Evolutionary conservation across 2,888 invertebrate genomes (phyloP).

Genomic region (Agrotis puta): DNA sequence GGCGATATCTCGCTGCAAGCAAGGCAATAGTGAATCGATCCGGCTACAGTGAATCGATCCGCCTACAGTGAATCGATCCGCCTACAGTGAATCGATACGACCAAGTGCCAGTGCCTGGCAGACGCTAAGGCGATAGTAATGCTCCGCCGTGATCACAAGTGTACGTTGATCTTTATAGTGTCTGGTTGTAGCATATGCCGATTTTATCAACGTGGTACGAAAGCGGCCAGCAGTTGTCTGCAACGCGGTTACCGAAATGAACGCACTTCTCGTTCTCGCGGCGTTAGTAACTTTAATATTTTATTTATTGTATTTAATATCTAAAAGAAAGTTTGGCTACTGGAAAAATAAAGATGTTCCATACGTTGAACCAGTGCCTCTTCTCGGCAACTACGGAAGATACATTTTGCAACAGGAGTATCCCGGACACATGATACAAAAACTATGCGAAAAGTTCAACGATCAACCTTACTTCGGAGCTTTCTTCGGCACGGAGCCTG

Average conservation of each 20-base stretch:
- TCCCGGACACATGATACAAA: slow-evolving; percentile 55
- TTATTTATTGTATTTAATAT: slow-evolving; percentile 47
- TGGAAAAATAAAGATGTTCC: slow-evolving; percentile 75
- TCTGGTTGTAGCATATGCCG: neutral
- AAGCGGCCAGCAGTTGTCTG: slow-evolving; percentile 10
- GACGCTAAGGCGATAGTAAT: neutral
- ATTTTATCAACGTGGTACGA: neutral
- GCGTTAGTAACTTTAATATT: slow-evolving; percentile 17
- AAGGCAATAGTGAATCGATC: neutral
- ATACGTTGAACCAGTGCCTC: slow-evolving; percentile 63
- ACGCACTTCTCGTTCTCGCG: slow-evolving; percentile 18
- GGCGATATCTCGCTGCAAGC: too few relatives aligned
- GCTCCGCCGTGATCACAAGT: neutral
- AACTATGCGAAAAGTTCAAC: slow-evolving; percentile 70
- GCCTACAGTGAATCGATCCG: neutral
- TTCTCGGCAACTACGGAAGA: slow-evolving; percentile 74
- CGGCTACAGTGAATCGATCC: neutral
- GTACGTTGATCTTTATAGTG: neutral
- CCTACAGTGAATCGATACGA: neutral
- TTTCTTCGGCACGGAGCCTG: slow-evolving; percentile 76
- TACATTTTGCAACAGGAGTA: slow-evolving; percentile 69
- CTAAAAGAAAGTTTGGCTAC: slow-evolving; percentile 62
- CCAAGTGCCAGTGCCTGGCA: neutral
- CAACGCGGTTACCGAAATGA: slow-evolving; percentile 20
- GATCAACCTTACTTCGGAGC: slow-evolving; percentile 75